Evolutionary conservation across 2,797 vertebrate species (phyloP).

Genomic region (Mycteria americana): DNA sequence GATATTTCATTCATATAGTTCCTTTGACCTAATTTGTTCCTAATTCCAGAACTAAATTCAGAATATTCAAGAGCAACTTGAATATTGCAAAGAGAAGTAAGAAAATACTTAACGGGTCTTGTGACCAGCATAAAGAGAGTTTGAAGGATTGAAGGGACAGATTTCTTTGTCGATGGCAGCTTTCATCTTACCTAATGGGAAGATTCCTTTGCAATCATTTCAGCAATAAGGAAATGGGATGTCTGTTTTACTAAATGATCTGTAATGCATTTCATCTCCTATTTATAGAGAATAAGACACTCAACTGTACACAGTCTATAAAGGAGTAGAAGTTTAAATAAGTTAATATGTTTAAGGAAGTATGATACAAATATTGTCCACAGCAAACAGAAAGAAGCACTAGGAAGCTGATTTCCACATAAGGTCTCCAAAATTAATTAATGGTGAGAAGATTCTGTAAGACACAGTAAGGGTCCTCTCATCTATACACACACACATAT

Average conservation of each 20-base stretch:
- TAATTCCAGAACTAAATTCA: background rate
- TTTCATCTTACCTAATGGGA: background rate
- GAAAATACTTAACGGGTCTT: background rate
- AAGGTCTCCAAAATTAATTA: slow-evolving; percentile 34
- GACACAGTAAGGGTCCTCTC: slow-evolving; percentile 61
- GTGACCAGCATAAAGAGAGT: background rate
- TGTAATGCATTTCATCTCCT: background rate
- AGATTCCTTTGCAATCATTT: background rate
- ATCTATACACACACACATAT: slow-evolving; percentile 38
- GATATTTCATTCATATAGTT: background rate
- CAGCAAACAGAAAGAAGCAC: background rate
- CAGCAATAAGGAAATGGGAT: background rate
- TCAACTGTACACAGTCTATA: background rate
- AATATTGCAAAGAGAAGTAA: background rate
- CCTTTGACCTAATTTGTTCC: background rate
- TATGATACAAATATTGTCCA: background rate
- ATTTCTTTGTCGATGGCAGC: background rate
- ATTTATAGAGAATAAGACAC: background rate
- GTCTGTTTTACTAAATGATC: background rate
- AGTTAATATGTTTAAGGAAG: background rate
- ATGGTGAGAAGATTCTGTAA: slow-evolving; percentile 4
- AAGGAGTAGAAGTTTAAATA: background rate
- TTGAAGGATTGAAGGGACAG: background rate
- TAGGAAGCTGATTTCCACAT: background rate
- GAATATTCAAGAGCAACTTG: background rate